Evolutionary conservation across 92 coral and sea anemone species (phyloP), one percentile per base, ranked within the genome.

Genomic region (Epizoanthus scotinus): DNA sequence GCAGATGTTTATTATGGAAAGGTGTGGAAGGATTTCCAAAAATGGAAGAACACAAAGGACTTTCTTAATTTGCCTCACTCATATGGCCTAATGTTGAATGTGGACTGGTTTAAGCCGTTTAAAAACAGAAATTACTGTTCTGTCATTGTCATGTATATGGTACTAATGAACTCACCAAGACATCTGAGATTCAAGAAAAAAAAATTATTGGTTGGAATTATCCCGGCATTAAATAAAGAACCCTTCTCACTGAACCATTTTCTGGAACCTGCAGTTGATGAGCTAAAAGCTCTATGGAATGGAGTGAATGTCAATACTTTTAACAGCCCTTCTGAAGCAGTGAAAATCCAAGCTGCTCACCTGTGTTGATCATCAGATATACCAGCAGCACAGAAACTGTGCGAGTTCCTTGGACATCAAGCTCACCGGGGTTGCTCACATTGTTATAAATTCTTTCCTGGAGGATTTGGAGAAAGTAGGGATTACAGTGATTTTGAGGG

Each of bases 131-230:
- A 78, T 78, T 84, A 85, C 64, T 77, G 36, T 74, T 84, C 83
- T 26, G 87, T 84, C 38, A 75, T 75, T 2, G 77, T 79, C 10
- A 63, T 79, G 0, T 82, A 82, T 50, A 19, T 82, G 63, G 79
- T 69, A 17, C 61, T 85, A 25, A 78, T 85, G 88, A 85, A 85
- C 58, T 47, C 78, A 8, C 84, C 88, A 54, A 67, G 84, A 78
- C 53, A 63, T 31, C 50, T 63, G 28, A 53, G 88, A 56, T 84
- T 78, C 70, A 54, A 28, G n/a, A 78, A 78, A 67, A 78, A 84
- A 61, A 84, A 84, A n/a, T n/a, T n/a, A n/a, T n/a, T n/a, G n/a
- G n/a, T 83, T 70, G 86, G 86, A 14, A 61, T 71, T 40, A 71
- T 83, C 34, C 81, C 86, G 27, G 80, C 72, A 2, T 64, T 83